Base-by-base conservation (phyloP, 2,113 vertebrate genomes). In the Morone chrysops region DNA sequence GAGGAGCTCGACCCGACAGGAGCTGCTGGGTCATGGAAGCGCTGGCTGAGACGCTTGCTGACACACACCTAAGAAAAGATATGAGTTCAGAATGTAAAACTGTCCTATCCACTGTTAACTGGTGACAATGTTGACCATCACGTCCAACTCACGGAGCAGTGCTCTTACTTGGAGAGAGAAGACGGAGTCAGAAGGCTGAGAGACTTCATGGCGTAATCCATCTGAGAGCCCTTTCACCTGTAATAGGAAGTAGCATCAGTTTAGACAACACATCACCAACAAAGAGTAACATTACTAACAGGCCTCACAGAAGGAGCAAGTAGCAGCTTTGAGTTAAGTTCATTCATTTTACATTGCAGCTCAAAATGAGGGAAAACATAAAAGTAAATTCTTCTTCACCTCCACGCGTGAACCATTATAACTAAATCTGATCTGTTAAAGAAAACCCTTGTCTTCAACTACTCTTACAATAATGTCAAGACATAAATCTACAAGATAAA, bases 21-120 rank as follows among this genome's bases (percentile, higher is more conserved):
- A 97, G 90, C 91, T 98, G 96, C 87, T 97, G 96, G 73, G 96
- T 96, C 95, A 96, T 89, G 0, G 96, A 96, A 0, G 96, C 94
- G 0, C 96, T 96, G 36, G 95, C 96, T 0, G 96, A 95, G 18
- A 96, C 90, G 0, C 96, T 95, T 17, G 95, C 96, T 0, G 96
- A 94, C 40, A 96, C 93, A 16, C 95, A 96, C 65, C 97, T 98
- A 82, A 71, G 6, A 18, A 14, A 5, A 65, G 12, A 67, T 8
- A 48, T 2, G 2, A 9, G 8, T 54, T 17, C 6, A 43, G 36
- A 17, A 11, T 45, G 31, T 22, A 10, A 20, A 48, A 43, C 4
- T 3, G 8, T 17, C 4, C 60, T 9, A 4, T 36, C 12, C 14
- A 8, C 7, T 25, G 41, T 25, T 16, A 66, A 18, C 38, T 12